These are phyloP conservation scores for Caenorhabditis sp. DNA, from an alignment of 2,888 invertebrate genomes.

Conservation along the genomic window DNA sequence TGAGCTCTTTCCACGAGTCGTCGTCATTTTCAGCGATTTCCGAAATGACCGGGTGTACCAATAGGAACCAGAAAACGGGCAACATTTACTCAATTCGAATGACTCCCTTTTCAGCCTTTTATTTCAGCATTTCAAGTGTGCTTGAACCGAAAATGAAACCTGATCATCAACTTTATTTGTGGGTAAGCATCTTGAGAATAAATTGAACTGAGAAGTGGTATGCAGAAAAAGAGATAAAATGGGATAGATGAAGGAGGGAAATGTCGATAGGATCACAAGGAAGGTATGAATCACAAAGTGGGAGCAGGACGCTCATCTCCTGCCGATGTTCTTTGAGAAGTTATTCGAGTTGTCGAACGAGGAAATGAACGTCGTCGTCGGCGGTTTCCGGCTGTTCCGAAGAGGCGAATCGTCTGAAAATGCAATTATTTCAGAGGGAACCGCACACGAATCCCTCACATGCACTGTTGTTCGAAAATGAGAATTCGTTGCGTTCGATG, in stretches of 20 bases:
- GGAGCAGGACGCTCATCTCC: conserved; percentile 17
- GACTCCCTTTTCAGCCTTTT: background rate
- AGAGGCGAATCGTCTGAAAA: conserved; percentile 55
- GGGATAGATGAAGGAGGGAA: conserved; percentile 10
- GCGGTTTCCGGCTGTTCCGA: conserved; percentile 51
- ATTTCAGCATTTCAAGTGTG: conserved; percentile 27
- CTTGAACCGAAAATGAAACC: conserved; percentile 20
- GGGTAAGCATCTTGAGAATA: conserved; percentile 8
- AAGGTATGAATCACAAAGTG: background rate
- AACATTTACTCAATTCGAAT: background rate
- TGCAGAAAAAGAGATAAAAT: background rate
- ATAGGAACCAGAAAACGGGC: background rate
- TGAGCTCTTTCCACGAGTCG: conserved; percentile 44
- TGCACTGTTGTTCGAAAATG: conserved; percentile 42
- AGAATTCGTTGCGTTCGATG: conserved; percentile 52
- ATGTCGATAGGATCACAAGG: conserved; percentile 44
- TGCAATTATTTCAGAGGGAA: background rate
- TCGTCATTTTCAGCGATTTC: conserved; percentile 27
- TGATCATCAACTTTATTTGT: conserved; percentile 45
- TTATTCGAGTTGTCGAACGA: conserved; percentile 52
- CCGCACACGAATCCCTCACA: conserved; percentile 21
- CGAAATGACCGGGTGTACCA: background rate
- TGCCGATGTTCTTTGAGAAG: conserved; percentile 41
- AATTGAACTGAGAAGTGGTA: conserved; percentile 1
- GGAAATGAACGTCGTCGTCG: conserved; percentile 50